Percentiles rank a stretch among this genome's conserved stretches.
phyloP scores from a whole-genome alignment of 2,797 vertebrate genomes.

The Sebastolobus alascanus region DNA sequence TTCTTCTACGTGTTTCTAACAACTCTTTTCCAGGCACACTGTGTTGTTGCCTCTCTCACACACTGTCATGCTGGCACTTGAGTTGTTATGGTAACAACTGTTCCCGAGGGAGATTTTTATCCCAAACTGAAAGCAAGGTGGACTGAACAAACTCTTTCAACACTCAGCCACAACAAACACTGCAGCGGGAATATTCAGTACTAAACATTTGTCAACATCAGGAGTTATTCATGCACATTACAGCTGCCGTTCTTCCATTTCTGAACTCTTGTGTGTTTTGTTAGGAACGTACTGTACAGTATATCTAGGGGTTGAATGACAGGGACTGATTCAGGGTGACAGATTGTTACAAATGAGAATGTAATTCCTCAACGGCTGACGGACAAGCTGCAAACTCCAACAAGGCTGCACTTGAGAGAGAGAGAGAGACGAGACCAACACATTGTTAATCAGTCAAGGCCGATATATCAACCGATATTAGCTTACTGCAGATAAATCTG shows the following conservation, averaged over 20 bases:
- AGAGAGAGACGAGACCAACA: background rate
- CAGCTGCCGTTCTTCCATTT: background rate
- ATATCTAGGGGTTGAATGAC: constrained; percentile 12
- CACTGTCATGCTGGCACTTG: constrained; percentile 64
- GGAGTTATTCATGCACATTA: background rate
- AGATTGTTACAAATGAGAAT: constrained; percentile 39
- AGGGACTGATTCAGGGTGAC: constrained; percentile 3
- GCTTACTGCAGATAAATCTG: background rate
- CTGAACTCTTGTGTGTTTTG: background rate
- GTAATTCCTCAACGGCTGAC: constrained; percentile 37
- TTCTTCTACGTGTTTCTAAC: constrained; percentile 19
- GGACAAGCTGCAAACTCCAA: background rate
- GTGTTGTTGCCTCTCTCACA: constrained; percentile 24
- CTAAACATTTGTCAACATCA: background rate
- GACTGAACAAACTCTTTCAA: constrained; percentile 34
- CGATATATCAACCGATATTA: background rate
- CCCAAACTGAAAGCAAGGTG: constrained; percentile 31
- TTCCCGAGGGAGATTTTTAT: constrained; percentile 53
- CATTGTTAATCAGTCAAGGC: no score
- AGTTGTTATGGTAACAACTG: constrained; percentile 77
- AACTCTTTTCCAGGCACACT: constrained; percentile 5
- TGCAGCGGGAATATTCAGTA: constrained; percentile 3
- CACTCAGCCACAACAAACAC: constrained; percentile 34
- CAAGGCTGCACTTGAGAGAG: background rate
- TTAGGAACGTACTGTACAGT: background rate